These are phyloP conservation scores for Atta texana DNA, from an alignment of 1,140 invertebrate species.

Conservation along the genomic window DNA sequence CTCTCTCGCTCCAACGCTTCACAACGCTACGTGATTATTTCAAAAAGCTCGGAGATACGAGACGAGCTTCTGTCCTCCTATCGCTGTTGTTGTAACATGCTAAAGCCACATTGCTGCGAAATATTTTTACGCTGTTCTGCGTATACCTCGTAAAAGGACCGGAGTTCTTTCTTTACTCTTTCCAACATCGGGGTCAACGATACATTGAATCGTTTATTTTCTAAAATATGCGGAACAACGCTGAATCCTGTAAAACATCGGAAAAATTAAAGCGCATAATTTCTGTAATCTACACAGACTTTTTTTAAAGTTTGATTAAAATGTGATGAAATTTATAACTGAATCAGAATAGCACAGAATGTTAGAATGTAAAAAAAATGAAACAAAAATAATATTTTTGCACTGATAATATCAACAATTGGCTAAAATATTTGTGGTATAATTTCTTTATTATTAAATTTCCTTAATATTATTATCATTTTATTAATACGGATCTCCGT, in stretches of 20 bases:
- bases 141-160: constrained; percentile 45
- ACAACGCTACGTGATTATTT: constrained; percentile 85
- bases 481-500: not conserved
- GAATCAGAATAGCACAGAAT: not conserved
- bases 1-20: constrained; percentile 78
- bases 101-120: constrained; percentile 34
- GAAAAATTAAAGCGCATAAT: not conserved
- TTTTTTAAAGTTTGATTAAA: constrained; percentile 13
- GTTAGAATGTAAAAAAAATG: not conserved
- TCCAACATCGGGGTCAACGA: constrained; percentile 55
- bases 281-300: not conserved
- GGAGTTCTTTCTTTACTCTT: constrained; percentile 10
- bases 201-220: constrained; percentile 65
- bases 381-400: not conserved
- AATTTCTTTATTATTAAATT: not conserved
- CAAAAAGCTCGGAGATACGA: constrained; percentile 78
- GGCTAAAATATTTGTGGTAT: not conserved
- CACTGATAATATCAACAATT: not conserved
- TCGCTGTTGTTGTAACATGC: constrained; percentile 23
- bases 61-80: constrained; percentile 70
- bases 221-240: constrained; percentile 62
- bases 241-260: not conserved
- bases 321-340: not conserved
- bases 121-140: constrained; percentile 44
- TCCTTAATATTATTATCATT: not conserved